A percentile compares a stretch with the other conserved stretches of the same genome.
phyloP scores from a whole-genome alignment of 1,140 invertebrate species.

The Aphaenogaster ashmeadi region DNA sequence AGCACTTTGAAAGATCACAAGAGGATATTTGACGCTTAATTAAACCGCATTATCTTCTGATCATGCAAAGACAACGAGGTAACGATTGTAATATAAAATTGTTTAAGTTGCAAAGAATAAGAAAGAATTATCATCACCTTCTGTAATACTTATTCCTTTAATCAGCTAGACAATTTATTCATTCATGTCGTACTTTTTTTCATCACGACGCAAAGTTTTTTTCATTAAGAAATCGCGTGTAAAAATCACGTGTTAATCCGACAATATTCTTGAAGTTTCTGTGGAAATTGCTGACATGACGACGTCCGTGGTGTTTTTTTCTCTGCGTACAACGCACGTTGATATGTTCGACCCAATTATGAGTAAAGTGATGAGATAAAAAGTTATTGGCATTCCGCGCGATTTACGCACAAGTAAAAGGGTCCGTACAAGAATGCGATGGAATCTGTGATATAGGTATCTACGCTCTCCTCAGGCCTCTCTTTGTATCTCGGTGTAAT shows the following conservation, averaged over 20 bases:
- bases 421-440: slow-evolving; percentile 15
- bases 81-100: not conserved
- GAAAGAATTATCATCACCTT: not conserved
- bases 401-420: slow-evolving; percentile 16
- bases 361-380: slow-evolving; percentile 44
- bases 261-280: not conserved
- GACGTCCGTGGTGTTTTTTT: not conserved
- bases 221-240: not conserved
- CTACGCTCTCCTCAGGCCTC: not conserved
- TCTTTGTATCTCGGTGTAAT: slow-evolving; percentile 18
- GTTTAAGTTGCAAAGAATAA: not conserved
- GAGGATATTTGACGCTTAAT: not conserved
- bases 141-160: not conserved
- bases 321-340: not conserved
- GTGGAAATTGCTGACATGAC: not conserved
- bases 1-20: not conserved
- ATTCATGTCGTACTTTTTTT: not conserved
- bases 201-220: not conserved
- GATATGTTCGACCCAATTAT: not conserved
- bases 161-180: not conserved
- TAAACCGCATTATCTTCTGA: not conserved
- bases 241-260: not conserved
- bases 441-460: slow-evolving; percentile 35
- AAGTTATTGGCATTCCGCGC: slow-evolving; percentile 6
- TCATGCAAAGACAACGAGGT: not conserved